These are phyloP conservation scores for Cyanistes caeruleus DNA, from an alignment of 2,113 vertebrate genomes.

Conservation along the genomic window DNA sequence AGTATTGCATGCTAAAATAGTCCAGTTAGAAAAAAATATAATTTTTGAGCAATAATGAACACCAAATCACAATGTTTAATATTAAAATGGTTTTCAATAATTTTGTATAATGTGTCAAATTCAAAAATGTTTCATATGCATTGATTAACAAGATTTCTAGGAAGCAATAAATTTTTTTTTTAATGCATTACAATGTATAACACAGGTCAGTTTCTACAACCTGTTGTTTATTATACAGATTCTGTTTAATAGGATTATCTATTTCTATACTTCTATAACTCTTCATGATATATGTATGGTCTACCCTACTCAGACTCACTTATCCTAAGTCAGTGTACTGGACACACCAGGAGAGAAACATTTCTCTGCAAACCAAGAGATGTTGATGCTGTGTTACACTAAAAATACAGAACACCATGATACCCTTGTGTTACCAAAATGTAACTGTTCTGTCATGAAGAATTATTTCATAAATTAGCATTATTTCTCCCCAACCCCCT, in stretches of 20 bases:
- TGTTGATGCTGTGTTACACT: neutral
- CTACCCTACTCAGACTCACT: accelerated
- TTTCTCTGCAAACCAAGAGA: neutral
- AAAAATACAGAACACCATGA: neutral
- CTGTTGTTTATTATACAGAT: neutral
- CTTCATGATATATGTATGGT: neutral
- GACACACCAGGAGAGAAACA: neutral
- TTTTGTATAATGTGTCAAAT: neutral
- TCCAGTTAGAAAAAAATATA: neutral
- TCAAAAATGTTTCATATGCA: accelerated
- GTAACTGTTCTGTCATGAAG: neutral
- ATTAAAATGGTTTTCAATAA: neutral
- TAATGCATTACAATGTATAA: neutral
- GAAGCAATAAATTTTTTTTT: neutral
- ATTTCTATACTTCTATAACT: neutral
- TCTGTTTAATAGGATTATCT: neutral
- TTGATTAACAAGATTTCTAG: neutral
- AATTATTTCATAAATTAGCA: neutral
- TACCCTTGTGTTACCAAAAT: neutral
- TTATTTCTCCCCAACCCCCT: no score
- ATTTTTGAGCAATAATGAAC: neutral
- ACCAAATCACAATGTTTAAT: neutral
- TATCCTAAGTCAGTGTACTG: neutral
- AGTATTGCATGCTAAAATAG: neutral
- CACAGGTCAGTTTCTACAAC: neutral